Conservation (phyloP, 2,888 invertebrate species). For the Callimorpha dominula region DNA sequence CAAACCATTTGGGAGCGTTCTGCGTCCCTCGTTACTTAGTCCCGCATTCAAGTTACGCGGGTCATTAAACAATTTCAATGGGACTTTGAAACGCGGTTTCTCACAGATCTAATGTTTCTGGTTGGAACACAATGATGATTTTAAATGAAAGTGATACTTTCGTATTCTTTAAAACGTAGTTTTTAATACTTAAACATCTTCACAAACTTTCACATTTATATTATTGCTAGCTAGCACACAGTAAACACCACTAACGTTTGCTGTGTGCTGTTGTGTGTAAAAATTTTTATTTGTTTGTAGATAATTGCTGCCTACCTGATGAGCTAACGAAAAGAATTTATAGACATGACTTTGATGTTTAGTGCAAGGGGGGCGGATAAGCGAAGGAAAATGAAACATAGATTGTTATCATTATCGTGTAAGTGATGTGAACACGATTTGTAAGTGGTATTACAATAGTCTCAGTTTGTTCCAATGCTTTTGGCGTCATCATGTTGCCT, state of each 20-base stretch:
- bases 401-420: not conserved
- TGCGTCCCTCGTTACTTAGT: constrained; percentile 54
- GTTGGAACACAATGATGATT: constrained; percentile 19
- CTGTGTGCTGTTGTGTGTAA: too few species aligned
- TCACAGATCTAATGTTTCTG: constrained; percentile 41
- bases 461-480: not conserved
- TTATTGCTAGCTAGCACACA: too few species aligned
- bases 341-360: not conserved
- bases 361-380: not conserved
- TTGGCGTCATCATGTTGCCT: not conserved
- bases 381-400: not conserved
- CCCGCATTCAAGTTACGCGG: constrained; percentile 61
- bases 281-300: not conserved
- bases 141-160: not conserved
- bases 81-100: constrained; percentile 52
- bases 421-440: not conserved
- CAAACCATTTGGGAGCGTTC: constrained; percentile 41
- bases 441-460: not conserved
- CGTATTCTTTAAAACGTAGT: not conserved
- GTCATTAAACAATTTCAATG: constrained; percentile 66
- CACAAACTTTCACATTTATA: too few species aligned
- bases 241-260: too few species aligned
- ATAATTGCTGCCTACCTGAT: not conserved
- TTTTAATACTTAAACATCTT: too few species aligned
- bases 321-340: not conserved